Base-by-base conservation (phyloP, 2,797 vertebrate species). In the Peromyscus attwateri region DNA sequence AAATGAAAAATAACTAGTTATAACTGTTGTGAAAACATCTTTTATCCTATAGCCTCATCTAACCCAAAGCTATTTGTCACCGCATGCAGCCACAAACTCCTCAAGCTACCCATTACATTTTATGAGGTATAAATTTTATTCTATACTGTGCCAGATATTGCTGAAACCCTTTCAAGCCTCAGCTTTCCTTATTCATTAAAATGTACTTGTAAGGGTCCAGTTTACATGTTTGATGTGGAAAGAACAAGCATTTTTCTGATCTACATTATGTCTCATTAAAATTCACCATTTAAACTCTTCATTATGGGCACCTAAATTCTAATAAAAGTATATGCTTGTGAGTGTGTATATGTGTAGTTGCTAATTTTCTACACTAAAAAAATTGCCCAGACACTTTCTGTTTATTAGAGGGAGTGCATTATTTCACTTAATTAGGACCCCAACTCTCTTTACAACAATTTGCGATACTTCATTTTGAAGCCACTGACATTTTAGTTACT, bases 371-470 rank as follows among this genome's bases (percentile, higher is more conserved):
- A 40, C 4, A 82, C 75, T 89, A 89, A 89, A 87, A 91, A n/a
- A 60, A 57, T 40, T 60, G 43, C 75, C 84, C 55, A 80, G 64
- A 49, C 6, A 62, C 80, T 89, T 68, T 76, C 19, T 90, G 6
- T 82, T 95, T 94, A 52, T 79, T 88, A 93, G 94, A 97, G 84
- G 21, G 17, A 95, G 11, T 40, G 9, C 31, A 55, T 81, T 84
- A 76, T 52, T 76, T 70, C 37, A 7, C 29, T 92, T 85, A 89
- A 70, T 64, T 83, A 95, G 27, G 12, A 88, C 6, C 8, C 46
- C 43, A 57, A 46, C n/a, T 55, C 49, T 96, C 19, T 87, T 85
- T 91, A 60, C 57, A 87, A 82, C 62, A 91, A 92, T 88, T 62
- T 0, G 0, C 21, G 40, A 60, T 25, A 25, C 79, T 96, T 95